Conservation (phyloP, 2,888 invertebrate species). For the Scaptomyza tumidula region DNA sequence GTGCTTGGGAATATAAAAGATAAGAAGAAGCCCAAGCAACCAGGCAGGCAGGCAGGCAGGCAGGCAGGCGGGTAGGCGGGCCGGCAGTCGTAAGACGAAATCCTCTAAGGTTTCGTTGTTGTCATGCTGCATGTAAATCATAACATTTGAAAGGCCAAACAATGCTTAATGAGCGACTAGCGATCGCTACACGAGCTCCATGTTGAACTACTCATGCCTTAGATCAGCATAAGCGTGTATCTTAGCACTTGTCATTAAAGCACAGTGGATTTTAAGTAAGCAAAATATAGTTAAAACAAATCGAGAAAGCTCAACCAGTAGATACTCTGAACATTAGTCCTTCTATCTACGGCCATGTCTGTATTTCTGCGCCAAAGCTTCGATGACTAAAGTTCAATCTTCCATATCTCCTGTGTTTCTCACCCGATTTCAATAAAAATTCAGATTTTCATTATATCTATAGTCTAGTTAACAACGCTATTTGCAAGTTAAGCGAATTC, state of each 20-base stretch:
- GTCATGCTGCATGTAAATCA: constrained; percentile 33
- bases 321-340: no score
- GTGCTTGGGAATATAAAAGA: constrained; percentile 66
- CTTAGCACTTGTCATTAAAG: neutral
- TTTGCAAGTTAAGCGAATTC: no score
- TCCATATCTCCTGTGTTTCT: no score
- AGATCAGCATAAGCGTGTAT: constrained; percentile 8
- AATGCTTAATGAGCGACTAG: constrained; percentile 55
- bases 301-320: no score
- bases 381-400: no score
- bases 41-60: neutral
- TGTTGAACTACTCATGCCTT: constrained; percentile 12
- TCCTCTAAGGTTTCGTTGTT: constrained; percentile 13
- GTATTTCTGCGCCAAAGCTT: no score
- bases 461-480: no score
- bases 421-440: no score
- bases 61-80: neutral
- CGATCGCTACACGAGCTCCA: constrained; percentile 19
- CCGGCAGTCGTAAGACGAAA: constrained; percentile 1
- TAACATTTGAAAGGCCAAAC: constrained; percentile 34
- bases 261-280: constrained; percentile 19
- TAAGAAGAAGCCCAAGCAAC: constrained; percentile 23
- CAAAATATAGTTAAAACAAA: no score
- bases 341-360: no score
- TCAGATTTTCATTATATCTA: no score